phyloP scores from a whole-genome alignment of 2,113 vertebrate species.

The Esox niger region DNA sequence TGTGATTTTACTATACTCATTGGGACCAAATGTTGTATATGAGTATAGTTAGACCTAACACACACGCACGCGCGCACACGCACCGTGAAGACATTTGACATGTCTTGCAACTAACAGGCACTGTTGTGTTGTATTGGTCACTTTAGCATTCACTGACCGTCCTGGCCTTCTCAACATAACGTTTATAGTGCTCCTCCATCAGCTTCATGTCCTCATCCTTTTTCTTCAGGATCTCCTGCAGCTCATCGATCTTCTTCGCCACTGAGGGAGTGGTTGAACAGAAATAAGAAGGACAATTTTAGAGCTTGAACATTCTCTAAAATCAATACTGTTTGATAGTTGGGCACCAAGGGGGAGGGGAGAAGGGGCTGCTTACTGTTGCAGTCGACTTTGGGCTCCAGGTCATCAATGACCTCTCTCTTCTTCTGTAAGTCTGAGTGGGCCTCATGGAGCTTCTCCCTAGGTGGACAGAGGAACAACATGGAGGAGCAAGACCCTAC shows the following conservation, averaged over 20 bases:
- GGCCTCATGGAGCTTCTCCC: conserved; percentile 85
- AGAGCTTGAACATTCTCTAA: not conserved
- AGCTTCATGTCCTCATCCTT: conserved; percentile 87
- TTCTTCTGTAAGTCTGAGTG: conserved; percentile 89
- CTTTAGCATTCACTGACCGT: conserved; percentile 64
- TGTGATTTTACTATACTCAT: no score
- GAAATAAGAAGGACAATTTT: not conserved
- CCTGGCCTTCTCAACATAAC: conserved; percentile 82
- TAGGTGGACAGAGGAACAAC: conserved; percentile 40
- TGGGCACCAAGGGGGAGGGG: not conserved
- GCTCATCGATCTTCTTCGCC: conserved; percentile 79
- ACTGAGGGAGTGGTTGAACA: conserved; percentile 50
- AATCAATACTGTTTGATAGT: not conserved
- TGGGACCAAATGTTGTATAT: no score
- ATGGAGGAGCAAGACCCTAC: not conserved
- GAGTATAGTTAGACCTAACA: no score
- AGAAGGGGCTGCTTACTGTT: conserved; percentile 68
- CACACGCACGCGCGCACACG: not conserved
- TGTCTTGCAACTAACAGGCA: no score
- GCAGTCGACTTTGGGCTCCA: conserved; percentile 78
- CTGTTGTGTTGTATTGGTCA: not conserved
- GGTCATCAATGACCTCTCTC: conserved; percentile 81
- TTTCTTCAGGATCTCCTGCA: conserved; percentile 81
- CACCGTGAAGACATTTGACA: no score
- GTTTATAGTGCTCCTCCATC: conserved; percentile 87